Evolutionary conservation across 2,113 vertebrate genomes (phyloP), one percentile per base, ranked within the genome.

Genomic region (Alosa alosa): DNA sequence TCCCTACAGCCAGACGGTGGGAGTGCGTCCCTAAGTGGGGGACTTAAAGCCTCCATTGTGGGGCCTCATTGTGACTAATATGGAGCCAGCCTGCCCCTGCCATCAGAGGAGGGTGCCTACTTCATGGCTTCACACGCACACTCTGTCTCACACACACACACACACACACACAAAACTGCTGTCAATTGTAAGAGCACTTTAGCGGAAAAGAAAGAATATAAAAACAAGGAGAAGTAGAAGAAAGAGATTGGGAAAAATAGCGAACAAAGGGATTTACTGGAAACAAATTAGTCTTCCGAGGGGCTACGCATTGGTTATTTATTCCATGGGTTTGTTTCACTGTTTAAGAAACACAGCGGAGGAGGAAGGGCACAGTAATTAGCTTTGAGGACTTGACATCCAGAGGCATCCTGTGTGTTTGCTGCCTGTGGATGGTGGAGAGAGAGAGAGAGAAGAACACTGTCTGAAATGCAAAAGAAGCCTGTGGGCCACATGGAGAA

Each of bases 391-490:
- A 85, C 84, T 82, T 84, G 83, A 84, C 83, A 82, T 82, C 20
- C 57, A 52, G 20, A 6, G 8, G n/a, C 83, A 85, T 88, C 87
- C 87, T 87, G 55, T 86, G 85, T 81, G 60, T 75, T 72, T n/a
- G 11, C 25, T 72, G 64, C 64, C 64, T 25, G 25, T 36, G 64
- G 25, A 22, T 64, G 49, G 13, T 10, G 18, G 52, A 72, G 44
- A 25, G 10, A 36, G 82, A 85, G 49, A 0, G 49, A n/a, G 84
- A 81, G 60, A 44, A 39, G 22, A 64, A 31, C 8, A 36, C 81
- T 81, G 72, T 86, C 85, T 86, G 85, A 89, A 89, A 85, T 90
- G 85, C 88, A 86, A 88, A 87, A 82, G 4, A 84, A 81, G 36
- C 88, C 41, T 47, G 45, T 47, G 55, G 47, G 57, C 41, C 20